Percentiles rank a stretch among this genome's conserved stretches.
Conservation (phyloP, 2,797 vertebrate genomes). For the Sebastes iracundus region DNA sequence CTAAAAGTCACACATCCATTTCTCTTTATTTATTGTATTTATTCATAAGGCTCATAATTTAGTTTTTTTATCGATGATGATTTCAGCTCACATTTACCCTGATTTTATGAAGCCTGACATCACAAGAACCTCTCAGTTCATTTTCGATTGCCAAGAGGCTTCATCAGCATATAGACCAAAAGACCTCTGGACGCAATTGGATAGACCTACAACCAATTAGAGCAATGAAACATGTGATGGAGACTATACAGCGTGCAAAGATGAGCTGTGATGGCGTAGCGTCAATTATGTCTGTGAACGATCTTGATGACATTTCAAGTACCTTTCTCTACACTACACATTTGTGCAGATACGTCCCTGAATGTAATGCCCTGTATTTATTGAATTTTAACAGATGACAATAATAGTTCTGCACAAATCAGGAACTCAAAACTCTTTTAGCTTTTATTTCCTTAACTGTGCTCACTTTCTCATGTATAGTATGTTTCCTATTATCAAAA, state of each 20-base stretch:
- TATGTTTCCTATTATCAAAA: background rate
- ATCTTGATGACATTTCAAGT: background rate
- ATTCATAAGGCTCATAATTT: background rate
- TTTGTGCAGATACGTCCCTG: background rate
- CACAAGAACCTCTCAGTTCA: background rate
- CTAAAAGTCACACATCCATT: background rate
- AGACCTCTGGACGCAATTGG: background rate
- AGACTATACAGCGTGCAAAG: background rate
- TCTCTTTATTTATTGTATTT: background rate
- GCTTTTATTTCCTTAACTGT: background rate
- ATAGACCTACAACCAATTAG: background rate
- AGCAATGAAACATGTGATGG: background rate
- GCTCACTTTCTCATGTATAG: background rate
- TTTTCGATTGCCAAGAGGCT: background rate
- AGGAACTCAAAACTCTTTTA: background rate
- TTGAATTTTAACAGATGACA: background rate
- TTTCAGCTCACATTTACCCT: background rate
- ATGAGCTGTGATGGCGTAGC: background rate
- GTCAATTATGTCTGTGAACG: background rate
- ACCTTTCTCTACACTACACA: background rate
- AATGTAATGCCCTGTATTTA: background rate
- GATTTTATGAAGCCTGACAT: background rate
- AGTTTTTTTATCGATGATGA: rapidly evolving
- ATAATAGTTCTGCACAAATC: too few species aligned
- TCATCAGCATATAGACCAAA: background rate